Base-by-base conservation (phyloP, 1,140 invertebrate species). In the Drosophila kohkoa region DNA sequence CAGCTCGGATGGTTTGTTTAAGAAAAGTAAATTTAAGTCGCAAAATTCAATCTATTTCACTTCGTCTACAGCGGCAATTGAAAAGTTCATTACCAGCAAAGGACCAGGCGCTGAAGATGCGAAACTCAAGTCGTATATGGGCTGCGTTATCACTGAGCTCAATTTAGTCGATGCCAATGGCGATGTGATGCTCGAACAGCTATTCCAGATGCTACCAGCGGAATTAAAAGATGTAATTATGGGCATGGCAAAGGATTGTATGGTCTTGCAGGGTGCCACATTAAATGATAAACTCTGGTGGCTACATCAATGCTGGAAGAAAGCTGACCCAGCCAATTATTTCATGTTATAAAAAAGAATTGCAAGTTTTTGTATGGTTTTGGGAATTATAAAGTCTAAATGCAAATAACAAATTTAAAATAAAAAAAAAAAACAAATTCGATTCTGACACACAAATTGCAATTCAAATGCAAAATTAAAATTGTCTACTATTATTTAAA, bases 271-370 rank as follows among this genome's bases (percentile, higher is more conserved):
- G 49, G 91, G 91, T 28, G 81, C 90, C 32, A 92, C 82, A 7
- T 46, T 92, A 13, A 90, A 90, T 30, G 88, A 92, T 46, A 81
- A 89, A 54, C 86, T 89, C 13, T 92, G 89, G 83, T 92, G 88
- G 88, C 75, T 92, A 38, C 88, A 92, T 69, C 79, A 90, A 41
- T 92, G 91, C 60, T 92, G 91, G 91, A 92, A 92, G 45, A 88
- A 85, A 46, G 80, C 88, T 4, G 91, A 92, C 74, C 91, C 91
- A 5, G 81, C 79, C 11, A 76, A 82, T 48, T 82, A 82, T 25
- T 82, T 82, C 55, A 46, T 82, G 20, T 10, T 82, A 11, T 82
- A 68, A 52, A 38, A 25, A 10, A 10, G 30, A 32, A 32, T 6
- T 32, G 6, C 35, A 38, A 38, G 2, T 7, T 38, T 38, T 38